Conservation (phyloP, 2,888 invertebrate species). For the Ferrisia virgata region DNA sequence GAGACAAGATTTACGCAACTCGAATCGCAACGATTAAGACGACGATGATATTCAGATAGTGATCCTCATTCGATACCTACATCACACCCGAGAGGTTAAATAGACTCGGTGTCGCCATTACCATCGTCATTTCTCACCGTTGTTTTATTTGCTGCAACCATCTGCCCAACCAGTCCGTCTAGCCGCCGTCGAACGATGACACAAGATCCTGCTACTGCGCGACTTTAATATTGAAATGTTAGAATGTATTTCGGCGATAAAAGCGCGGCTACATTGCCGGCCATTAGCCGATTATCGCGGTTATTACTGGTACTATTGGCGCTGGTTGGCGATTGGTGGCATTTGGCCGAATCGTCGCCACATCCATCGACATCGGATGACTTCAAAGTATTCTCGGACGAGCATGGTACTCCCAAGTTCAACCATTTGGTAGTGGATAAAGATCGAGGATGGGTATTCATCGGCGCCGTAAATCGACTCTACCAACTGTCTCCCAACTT, state of each 20-base stretch:
- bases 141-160: background rate
- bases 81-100: background rate
- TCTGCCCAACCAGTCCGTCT: background rate
- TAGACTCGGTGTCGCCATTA: too few relatives aligned
- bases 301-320: background rate
- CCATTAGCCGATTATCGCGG: background rate
- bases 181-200: background rate
- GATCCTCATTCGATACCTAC: background rate
- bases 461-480: constrained; percentile 88
- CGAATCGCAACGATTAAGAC: background rate
- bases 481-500: constrained; percentile 88
- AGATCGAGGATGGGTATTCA: constrained; percentile 81
- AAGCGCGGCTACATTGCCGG: constrained; percentile 34
- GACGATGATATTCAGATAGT: constrained; percentile 22
- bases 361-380: background rate
- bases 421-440: constrained; percentile 89
- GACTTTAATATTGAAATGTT: constrained; percentile 41
- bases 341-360: background rate
- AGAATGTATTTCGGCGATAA: constrained; percentile 31
- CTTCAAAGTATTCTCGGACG: constrained; percentile 46
- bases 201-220: background rate
- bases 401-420: constrained; percentile 55
- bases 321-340: background rate
- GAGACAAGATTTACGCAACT: too few relatives aligned
- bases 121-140: background rate